Base-by-base conservation (phyloP, 2,888 invertebrate genomes). In the Campoplex capitator region DNA sequence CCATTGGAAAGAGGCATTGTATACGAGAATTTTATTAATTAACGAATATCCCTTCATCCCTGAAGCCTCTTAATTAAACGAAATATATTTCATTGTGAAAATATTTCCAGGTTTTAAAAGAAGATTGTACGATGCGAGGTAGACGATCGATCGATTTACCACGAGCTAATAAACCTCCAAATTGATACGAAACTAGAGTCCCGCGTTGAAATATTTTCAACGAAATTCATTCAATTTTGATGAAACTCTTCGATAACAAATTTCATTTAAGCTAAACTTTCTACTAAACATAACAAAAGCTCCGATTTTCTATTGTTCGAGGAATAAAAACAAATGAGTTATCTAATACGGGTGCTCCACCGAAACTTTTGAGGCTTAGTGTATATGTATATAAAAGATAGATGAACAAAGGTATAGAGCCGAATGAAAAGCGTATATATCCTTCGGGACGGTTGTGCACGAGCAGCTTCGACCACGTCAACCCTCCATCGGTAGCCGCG, bases 391-490 rank as follows among this genome's bases (percentile, higher is more conserved):
- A 42, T 42, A 42, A 28, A 32, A 62, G 62, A 62, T 62, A 8
- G 13, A 32, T 16, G 9, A 62, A 62, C 16, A 62, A 32, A 62
- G 62, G 62, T 62, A 62, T 62, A 62, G 62, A 62, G 32, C 1
- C 8, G 11, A 32, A 32, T 16, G 16, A 32, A 1, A 76, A 7
- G 62, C 13, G 28, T 32, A 28, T 68, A 18, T 78, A 42, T 38
- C 38, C 42, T 23, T 42, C 42, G 28, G 38, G 42, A 73, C 23
- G 56, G 48, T 67, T 75, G 56, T 68, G 81, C 81, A 75, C 81
- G 81, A 74, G 81, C 56, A 82, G 67, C 81, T 65, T 70, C 75
- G 68, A 58, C 82, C 68, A 83, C 82, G 82, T 83, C 82, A 83
- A 83, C 68, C 68, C 54, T 45, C 56, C 54, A 83, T 83, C 82